Base-by-base conservation (phyloP, 2,888 invertebrate genomes). In the Sussaba pulchella region DNA sequence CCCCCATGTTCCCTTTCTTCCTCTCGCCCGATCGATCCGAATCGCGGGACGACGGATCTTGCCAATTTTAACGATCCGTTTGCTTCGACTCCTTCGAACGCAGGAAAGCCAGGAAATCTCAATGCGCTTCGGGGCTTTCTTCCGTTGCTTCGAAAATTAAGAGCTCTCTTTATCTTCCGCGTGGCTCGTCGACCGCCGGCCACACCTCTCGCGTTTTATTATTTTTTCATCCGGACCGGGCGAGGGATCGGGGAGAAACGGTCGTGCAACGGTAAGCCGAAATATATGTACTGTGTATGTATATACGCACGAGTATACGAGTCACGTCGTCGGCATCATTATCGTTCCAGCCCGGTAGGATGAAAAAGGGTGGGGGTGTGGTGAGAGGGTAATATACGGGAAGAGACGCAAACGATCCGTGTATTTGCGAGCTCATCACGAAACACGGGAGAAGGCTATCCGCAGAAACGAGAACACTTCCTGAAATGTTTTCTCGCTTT, bases 121-220 rank as follows among this genome's bases (percentile, higher is more conserved):
- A 10, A 31, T 45, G 66, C 54, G 39, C 66, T 47, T 61, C 43
- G 74, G 69, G 63, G 45, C 57, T 77, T 61, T 72, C 39, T 31
- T 47, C 31, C 57, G 52, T 69, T 75, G 61, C 61, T 26, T 73
- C 66, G 71, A 82, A 82, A 82, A 84, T 83, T 84, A 80, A 84
- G 84, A 83, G 83, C 61, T 83, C 80, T 78, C 82, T 83, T 83
- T 83, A 84, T 84, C 82, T 83, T 78, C 66, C 70, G 78, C 71
- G 75, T 26, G 17, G 57, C 74, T 84, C 63, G 64, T 19, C 57
- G 31, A 31, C 57, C 14, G 31, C 36, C 24, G 78, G 39, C 21
- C 67, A 52, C 81, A 77, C 77, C 81, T 73, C 72, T 64, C 66
- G 39, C 12, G 41, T 74, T 77, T 70, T 70, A 63, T 73, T 66